phyloP scores from a whole-genome alignment of 2,797 vertebrate species.

The Myotis findleyi region DNA sequence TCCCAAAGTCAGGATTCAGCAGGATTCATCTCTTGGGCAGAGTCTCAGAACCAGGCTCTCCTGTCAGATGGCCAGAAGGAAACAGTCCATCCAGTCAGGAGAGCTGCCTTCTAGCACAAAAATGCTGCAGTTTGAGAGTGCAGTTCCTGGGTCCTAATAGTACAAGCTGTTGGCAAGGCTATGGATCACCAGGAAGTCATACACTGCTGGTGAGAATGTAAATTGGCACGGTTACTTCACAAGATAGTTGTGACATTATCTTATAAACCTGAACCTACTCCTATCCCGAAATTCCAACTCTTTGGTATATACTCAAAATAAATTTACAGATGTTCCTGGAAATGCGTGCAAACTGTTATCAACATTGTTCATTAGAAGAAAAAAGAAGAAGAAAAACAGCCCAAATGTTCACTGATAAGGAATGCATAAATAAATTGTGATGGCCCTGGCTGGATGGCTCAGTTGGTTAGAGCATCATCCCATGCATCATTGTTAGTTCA shows the following conservation, averaged over 20 bases:
- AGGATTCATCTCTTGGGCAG: not conserved
- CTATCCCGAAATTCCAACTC: not conserved
- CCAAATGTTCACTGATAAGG: not conserved
- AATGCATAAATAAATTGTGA: not conserved
- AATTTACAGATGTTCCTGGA: slow-evolving; percentile 5
- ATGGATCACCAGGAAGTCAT: not conserved
- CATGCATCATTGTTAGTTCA: not conserved
- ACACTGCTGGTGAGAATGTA: not conserved
- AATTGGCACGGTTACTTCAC: not conserved
- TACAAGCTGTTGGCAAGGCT: not conserved
- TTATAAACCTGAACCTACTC: not conserved
- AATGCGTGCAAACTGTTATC: not conserved
- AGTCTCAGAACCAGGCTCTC: not conserved
- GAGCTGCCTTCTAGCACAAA: not conserved
- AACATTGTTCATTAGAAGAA: not conserved
- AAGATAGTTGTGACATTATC: not conserved
- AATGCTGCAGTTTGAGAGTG: not conserved
- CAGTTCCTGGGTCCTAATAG: not conserved
- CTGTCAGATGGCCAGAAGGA: not conserved
- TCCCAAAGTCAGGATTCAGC: not conserved
- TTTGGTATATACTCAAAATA: not conserved
- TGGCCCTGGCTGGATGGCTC: not conserved
- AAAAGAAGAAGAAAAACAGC: not conserved
- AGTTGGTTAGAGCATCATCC: not conserved
- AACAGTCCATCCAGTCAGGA: not conserved